Conservation (phyloP, 2,888 invertebrate genomes). For the Macrostomum cliftonense region DNA sequence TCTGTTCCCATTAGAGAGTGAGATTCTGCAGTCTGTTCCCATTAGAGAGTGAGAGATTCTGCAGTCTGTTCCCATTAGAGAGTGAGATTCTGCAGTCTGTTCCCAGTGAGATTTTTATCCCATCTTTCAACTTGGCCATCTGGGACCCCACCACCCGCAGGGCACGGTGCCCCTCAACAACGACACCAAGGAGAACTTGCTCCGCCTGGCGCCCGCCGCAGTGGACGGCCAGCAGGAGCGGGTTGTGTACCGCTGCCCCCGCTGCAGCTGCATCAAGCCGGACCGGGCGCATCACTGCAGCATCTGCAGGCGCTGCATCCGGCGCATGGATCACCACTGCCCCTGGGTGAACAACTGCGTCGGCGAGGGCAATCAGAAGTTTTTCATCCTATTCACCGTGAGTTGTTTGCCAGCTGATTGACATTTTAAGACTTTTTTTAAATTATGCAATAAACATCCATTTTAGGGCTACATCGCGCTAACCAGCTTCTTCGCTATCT, state of each 20-base stretch:
- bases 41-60: no score
- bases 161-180: conserved; percentile 35
- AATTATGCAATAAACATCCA: no score
- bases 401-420: conserved; percentile 14
- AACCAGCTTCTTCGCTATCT: conserved; percentile 76
- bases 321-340: conserved; percentile 70
- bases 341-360: conserved; percentile 99
- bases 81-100: no score
- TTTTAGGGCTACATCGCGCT: conserved; percentile 86
- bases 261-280: conserved; percentile 59
- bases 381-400: conserved; percentile 69
- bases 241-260: conserved; percentile 48
- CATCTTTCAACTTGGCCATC: no score
- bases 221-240: conserved; percentile 49
- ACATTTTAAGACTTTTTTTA: no score
- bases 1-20: no score
- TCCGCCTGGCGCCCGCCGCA: conserved; percentile 21
- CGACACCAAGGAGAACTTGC: conserved; percentile 34
- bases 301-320: conserved; percentile 59
- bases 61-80: no score
- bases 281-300: conserved; percentile 70
- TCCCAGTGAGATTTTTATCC: no score
- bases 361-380: conserved; percentile 97
- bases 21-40: no score
- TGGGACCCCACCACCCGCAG: conserved; percentile 16